Evolutionary conservation across 2,888 invertebrate genomes (phyloP).

Genomic region (Harpagoxenus sublaevis): DNA sequence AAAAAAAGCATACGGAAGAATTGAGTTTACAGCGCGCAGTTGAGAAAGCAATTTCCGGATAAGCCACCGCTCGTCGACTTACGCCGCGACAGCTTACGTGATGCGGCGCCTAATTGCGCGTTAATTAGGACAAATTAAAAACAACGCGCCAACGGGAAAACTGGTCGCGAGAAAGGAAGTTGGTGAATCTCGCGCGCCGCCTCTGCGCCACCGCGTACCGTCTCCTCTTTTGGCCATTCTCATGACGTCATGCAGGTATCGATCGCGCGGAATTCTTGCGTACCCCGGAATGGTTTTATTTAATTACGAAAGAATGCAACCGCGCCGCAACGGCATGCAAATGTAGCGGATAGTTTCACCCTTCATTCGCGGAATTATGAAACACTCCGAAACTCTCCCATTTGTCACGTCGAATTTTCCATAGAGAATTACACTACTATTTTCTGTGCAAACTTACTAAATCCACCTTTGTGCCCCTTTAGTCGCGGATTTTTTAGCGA

Average conservation of each 20-base stretch:
- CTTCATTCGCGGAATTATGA: conserved; percentile 27
- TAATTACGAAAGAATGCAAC: conserved; percentile 37
- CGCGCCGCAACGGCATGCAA: conserved; percentile 1
- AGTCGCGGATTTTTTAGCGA: background rate
- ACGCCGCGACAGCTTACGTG: background rate
- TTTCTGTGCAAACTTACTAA: conserved; percentile 8
- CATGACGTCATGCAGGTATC: background rate
- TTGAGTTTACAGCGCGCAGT: conserved; percentile 54
- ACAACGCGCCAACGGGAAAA: background rate
- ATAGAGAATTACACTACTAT: background rate
- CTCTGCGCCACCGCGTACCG: background rate
- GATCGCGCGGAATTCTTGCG: background rate
- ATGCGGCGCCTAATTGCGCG: conserved; percentile 32
- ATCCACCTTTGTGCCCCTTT: background rate
- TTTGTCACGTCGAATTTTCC: conserved; percentile 23
- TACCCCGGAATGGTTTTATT: background rate
- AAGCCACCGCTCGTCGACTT: conserved; percentile 36
- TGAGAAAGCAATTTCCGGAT: conserved; percentile 60
- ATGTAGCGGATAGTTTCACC: background rate
- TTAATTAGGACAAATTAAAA: conserved; percentile 46
- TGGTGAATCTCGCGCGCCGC: background rate
- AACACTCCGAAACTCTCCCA: conserved; percentile 15
- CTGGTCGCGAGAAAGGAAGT: background rate
- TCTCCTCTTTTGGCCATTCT: background rate
- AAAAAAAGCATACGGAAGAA: conserved; percentile 50